These are phyloP conservation scores for Oxygymnocypris stewartii DNA, from an alignment of 2,113 vertebrate species.

Conservation along the genomic window DNA sequence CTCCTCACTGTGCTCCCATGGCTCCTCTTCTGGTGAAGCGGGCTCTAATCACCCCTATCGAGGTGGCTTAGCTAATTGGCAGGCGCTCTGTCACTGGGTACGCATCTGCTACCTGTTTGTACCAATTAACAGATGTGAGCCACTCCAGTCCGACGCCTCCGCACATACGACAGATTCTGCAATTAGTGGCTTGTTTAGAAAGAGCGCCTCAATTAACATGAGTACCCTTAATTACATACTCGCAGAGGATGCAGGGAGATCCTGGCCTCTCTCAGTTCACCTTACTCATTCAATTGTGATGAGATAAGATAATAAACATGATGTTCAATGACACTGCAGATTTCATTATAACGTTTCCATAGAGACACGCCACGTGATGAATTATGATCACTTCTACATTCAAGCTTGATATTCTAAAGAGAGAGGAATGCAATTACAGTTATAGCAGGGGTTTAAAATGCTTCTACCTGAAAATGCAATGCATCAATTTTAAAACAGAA, in stretches of 20 bases:
- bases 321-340: slow-evolving; percentile 19
- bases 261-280: slow-evolving; percentile 50
- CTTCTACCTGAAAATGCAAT: neutral
- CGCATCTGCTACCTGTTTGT: slow-evolving; percentile 84
- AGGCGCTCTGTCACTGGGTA: slow-evolving; percentile 62
- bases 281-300: slow-evolving; percentile 52
- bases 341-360: slow-evolving; percentile 5
- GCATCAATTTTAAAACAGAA: neutral
- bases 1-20: neutral
- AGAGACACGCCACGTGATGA: neutral
- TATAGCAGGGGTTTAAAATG: neutral
- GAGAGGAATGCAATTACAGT: neutral
- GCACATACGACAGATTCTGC: slow-evolving; percentile 84
- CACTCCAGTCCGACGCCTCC: slow-evolving; percentile 73
- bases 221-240: slow-evolving; percentile 83
- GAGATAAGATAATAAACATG: slow-evolving; percentile 34
- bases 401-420: neutral
- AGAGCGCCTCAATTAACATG: slow-evolving; percentile 83
- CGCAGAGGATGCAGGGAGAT: slow-evolving; percentile 61
- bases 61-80: slow-evolving; percentile 73
- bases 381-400: neutral
- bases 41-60: slow-evolving; percentile 60
- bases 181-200: slow-evolving; percentile 89
- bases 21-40: neutral
- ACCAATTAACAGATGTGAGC: slow-evolving; percentile 80